phyloP scores from a whole-genome alignment of 2,113 vertebrate genomes.

The Myotis brandtii region DNA sequence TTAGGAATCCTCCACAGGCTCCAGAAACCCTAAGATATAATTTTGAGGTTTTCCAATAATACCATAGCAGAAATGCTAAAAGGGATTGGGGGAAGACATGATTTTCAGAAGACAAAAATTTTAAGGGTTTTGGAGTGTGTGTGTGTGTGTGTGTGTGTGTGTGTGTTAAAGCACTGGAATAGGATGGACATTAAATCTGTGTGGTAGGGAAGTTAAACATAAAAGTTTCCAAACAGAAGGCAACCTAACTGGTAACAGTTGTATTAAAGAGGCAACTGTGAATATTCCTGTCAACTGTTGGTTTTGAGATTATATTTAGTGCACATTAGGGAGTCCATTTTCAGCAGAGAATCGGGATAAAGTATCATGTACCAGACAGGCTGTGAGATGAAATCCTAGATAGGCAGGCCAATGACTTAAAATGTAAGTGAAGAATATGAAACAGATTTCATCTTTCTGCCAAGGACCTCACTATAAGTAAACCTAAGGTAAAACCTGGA shows the following conservation, averaged over 20 bases:
- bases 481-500: conserved; percentile 41
- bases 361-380: not conserved
- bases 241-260: not conserved
- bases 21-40: not conserved
- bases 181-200: not conserved
- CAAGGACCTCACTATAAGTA: not conserved
- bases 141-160: not conserved
- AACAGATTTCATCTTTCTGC: conserved; percentile 17
- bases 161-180: not conserved
- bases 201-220: not conserved
- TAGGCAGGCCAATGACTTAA: not conserved
- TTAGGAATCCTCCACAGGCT: not conserved
- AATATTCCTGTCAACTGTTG: conserved; percentile 18
- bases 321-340: not conserved
- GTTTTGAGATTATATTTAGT: conserved; percentile 25
- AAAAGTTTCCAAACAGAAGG: conserved; percentile 46
- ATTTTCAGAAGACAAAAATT: conserved; percentile 22
- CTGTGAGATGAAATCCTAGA: not conserved
- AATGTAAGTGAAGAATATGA: conserved; percentile 11
- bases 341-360: not conserved
- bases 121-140: conserved; percentile 12
- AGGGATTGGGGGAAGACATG: not conserved
- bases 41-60: conserved; percentile 55
- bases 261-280: not conserved
- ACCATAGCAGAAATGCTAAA: conserved; percentile 46